Conservation (phyloP, 2,113 vertebrate species). For the Sardina pilchardus region DNA sequence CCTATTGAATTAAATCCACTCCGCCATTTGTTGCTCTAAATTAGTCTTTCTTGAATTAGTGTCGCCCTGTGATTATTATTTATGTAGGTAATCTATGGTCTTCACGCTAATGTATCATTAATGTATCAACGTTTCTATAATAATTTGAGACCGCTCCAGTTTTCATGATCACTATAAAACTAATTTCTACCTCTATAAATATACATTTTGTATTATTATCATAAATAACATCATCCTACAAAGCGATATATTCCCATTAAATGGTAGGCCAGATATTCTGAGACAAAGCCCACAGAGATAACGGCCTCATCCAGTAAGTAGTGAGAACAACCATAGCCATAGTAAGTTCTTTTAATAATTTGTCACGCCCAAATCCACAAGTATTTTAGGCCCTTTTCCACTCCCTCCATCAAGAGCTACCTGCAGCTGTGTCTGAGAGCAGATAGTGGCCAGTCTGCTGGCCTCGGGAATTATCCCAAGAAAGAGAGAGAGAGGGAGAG, state of each 20-base stretch:
- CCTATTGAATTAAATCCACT: not conserved
- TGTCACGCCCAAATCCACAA: too few relatives aligned
- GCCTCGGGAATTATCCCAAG: not conserved
- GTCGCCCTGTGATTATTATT: not conserved
- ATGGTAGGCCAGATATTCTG: not conserved
- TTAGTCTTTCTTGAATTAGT: not conserved
- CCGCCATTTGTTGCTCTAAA: not conserved
- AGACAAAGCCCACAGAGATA: not conserved
- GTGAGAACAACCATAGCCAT: not conserved
- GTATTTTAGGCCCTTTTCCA: not conserved
- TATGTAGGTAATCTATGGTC: not conserved
- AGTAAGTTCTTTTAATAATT: not conserved
- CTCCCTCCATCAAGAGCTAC: not conserved
- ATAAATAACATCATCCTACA: not conserved
- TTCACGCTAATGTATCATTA: not conserved
- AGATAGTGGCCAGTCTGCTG: not conserved
- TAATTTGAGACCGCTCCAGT: not conserved
- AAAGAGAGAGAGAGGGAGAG: slow-evolving; percentile 62
- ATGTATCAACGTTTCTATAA: not conserved
- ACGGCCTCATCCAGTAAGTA: not conserved
- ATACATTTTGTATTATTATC: not conserved
- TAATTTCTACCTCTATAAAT: not conserved
- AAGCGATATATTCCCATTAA: not conserved
- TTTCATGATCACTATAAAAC: not conserved
- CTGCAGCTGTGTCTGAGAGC: not conserved